phyloP scores from a whole-genome alignment of 1,140 invertebrate species.

The Palaemon carinicauda region DNA sequence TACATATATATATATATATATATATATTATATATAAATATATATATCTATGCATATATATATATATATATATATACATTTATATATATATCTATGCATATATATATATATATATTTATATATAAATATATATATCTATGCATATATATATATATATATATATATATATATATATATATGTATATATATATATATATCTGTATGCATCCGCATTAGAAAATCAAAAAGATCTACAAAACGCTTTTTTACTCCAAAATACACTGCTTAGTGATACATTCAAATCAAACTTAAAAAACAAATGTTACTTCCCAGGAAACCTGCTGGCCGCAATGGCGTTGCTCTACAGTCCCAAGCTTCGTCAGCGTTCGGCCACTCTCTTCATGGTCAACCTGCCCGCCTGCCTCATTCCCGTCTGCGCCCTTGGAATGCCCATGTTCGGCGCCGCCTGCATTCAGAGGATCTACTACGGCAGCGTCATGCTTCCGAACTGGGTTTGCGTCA shows the following conservation, averaged over 20 bases:
- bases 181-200: background rate
- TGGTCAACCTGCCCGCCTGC: conserved; percentile 50
- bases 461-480: background rate
- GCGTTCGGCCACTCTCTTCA: conserved; percentile 45
- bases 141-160: conserved; percentile 38
- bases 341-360: conserved; percentile 17
- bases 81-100: conserved; percentile 19
- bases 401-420: conserved; percentile 44
- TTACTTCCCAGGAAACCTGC: conserved; percentile 34
- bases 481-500: background rate
- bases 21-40: conserved; percentile 20
- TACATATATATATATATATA: conserved; percentile 25
- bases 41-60: conserved; percentile 16
- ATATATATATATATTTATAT: conserved; percentile 39
- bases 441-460: background rate
- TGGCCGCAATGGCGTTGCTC: conserved; percentile 28
- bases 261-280: no score
- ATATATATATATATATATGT: background rate
- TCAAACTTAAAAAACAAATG: no score
- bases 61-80: conserved; percentile 17
- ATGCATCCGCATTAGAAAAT: background rate
- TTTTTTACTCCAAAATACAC: no score
- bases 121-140: conserved; percentile 35
- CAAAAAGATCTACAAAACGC: no score
- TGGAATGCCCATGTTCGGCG: conserved; percentile 32